Evolutionary conservation across 1,140 invertebrate species (phyloP), one percentile per base, ranked within the genome.

Genomic region (Popillia japonica): DNA sequence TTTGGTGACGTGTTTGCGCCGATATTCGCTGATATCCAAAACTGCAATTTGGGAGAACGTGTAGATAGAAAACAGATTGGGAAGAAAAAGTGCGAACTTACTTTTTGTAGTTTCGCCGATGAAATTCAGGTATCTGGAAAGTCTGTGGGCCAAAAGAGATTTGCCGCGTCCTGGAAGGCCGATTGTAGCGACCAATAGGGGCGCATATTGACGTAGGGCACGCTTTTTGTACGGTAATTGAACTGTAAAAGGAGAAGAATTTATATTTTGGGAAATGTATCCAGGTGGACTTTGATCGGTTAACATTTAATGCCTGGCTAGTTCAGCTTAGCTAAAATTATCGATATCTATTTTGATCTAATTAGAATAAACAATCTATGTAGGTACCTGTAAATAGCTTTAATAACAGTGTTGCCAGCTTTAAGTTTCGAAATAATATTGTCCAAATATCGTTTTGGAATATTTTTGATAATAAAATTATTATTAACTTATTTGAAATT

Each of bases 161-260:
- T 98, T 99, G 72, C 94, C 95, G 27, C 95, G 89, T 3, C 96
- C 97, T 8, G 97, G 97, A 77, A 98, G 88, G 41, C 97, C 97
- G 20, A 97, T 96, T 89, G 96, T 93, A 0, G 94, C 94, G 79
- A 99, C 95, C 17, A 98, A 91, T 78, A 96, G 89, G 1, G 94
- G 94, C 11, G 91, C 90, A 81, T 93, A 93, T 83, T 92, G 92
- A 3, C 88, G 86, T 72, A 85, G 78, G 14, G 87, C 82, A 82
- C 89, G 81, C 86, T 80, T 89, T 83, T 80, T 82, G 48, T 79
- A 76, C 80, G 86, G 83, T 81, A 88, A 83, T 86, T 86, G 73
- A 86, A 86, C 81, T 87, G 88, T 87, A 86, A 89, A 79, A 87
- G 80, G 4, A 80, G 82, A 81, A n/a, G n/a, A n/a, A n/a, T n/a